Percentiles rank a stretch among this genome's conserved stretches.
Conservation (phyloP, 2,113 vertebrate genomes). For the Suricata suricatta region DNA sequence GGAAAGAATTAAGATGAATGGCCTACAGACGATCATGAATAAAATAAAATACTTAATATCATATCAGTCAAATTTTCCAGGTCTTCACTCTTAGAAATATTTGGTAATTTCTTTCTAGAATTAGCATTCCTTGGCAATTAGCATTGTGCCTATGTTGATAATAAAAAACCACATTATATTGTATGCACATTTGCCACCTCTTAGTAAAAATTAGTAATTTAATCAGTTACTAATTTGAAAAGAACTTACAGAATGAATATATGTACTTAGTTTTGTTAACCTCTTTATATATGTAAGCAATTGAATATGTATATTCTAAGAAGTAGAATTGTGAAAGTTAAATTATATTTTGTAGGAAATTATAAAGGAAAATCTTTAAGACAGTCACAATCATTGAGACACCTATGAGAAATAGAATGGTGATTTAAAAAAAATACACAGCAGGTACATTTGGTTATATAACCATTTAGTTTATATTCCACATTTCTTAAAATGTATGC, state of each 20-base stretch:
- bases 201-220: slow-evolving; percentile 28
- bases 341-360: neutral
- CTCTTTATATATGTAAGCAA: neutral
- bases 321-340: neutral
- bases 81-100: neutral
- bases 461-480: neutral
- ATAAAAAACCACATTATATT: neutral
- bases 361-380: neutral
- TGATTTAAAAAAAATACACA: neutral
- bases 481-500: neutral
- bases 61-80: neutral
- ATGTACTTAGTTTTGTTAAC: neutral
- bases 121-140: neutral
- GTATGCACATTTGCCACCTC: neutral
- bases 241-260: neutral
- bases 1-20: neutral
- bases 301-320: neutral
- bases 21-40: neutral
- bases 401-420: neutral
- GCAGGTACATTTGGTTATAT: neutral
- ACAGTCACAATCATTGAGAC: neutral
- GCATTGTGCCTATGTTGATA: neutral
- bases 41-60: neutral
- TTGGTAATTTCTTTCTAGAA: neutral
- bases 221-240: neutral